These are phyloP conservation scores for Nomia melanderi DNA, from an alignment of 1,140 invertebrate species.

Conservation along the genomic window DNA sequence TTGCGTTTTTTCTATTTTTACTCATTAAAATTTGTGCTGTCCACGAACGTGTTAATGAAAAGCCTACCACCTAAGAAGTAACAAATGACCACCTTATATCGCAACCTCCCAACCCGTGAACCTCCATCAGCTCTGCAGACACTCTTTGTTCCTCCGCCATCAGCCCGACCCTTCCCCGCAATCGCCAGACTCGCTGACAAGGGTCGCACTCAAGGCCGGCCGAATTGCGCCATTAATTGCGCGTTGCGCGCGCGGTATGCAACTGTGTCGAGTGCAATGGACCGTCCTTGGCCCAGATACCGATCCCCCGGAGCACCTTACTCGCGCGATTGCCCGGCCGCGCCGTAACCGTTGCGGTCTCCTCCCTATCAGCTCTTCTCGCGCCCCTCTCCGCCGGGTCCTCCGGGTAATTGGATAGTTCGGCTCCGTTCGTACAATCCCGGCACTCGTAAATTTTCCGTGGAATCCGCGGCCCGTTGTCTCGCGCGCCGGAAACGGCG, in stretches of 20 bases:
- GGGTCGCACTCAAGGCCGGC: slow-evolving; percentile 27
- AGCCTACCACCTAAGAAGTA: no score
- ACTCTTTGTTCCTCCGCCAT: not conserved
- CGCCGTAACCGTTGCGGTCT: no score
- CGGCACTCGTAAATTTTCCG: not conserved
- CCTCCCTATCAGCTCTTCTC: no score
- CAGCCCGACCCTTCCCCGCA: not conserved
- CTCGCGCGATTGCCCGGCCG: slow-evolving; percentile 5
- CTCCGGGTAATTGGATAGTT: slow-evolving; percentile 38
- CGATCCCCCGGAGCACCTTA: slow-evolving; percentile 36
- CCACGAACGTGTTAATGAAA: no score
- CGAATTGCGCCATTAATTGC: slow-evolving; percentile 65
- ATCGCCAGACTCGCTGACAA: slow-evolving; percentile 32
- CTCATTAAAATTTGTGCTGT: no score
- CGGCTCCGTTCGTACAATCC: not conserved
- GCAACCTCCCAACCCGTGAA: no score
- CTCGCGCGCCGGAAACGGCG: not conserved
- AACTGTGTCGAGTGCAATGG: slow-evolving; percentile 64
- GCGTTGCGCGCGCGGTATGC: slow-evolving; percentile 51
- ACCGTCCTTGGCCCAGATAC: slow-evolving; percentile 64
- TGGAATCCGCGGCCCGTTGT: not conserved
- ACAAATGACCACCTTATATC: no score
- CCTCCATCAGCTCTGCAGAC: no score
- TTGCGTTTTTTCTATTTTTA: no score
- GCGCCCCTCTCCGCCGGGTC: no score